Percentiles rank a stretch among this genome's conserved stretches.
phyloP scores from a whole-genome alignment of 2,113 vertebrate species.

The Ammodytes dubius region DNA sequence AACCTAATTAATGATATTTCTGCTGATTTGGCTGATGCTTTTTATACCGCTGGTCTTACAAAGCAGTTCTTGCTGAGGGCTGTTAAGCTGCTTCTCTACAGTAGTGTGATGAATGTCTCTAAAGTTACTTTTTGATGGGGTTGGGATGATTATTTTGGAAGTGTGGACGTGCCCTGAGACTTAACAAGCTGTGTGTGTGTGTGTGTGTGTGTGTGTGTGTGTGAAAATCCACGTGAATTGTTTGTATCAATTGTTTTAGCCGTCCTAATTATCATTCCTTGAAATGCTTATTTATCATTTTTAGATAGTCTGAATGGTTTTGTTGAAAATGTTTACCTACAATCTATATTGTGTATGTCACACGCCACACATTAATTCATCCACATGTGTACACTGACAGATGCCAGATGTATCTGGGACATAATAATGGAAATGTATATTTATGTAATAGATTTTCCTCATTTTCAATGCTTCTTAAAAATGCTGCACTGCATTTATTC shows the following conservation, averaged over 20 bases:
- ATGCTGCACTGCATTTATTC: background rate
- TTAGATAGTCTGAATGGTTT: background rate
- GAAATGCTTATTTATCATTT: slow-evolving; percentile 19
- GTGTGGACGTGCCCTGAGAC: slow-evolving; percentile 25
- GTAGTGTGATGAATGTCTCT: slow-evolving; percentile 58
- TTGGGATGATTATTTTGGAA: slow-evolving; percentile 51
- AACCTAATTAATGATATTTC: slow-evolving; percentile 69
- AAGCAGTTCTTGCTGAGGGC: slow-evolving; percentile 32
- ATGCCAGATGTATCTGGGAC: background rate
- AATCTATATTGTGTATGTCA: too few relatives aligned
- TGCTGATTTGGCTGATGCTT: slow-evolving; percentile 52
- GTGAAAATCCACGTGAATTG: background rate
- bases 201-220: background rate
- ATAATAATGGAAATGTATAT: background rate
- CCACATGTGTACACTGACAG: background rate
- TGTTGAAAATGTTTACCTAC: too few relatives aligned
- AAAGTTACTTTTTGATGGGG: slow-evolving; percentile 54
- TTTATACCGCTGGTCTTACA: slow-evolving; percentile 59
- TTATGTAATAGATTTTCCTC: background rate
- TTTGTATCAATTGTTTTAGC: slow-evolving; percentile 13
- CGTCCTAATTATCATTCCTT: slow-evolving; percentile 43
- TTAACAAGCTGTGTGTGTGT: slow-evolving; percentile 34
- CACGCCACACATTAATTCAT: background rate
- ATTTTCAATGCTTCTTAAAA: background rate
- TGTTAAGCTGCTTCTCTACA: slow-evolving; percentile 36